These are phyloP conservation scores for Acipenser transmontanus DNA, from an alignment of 2,797 vertebrate genomes.

Conservation along the genomic window DNA sequence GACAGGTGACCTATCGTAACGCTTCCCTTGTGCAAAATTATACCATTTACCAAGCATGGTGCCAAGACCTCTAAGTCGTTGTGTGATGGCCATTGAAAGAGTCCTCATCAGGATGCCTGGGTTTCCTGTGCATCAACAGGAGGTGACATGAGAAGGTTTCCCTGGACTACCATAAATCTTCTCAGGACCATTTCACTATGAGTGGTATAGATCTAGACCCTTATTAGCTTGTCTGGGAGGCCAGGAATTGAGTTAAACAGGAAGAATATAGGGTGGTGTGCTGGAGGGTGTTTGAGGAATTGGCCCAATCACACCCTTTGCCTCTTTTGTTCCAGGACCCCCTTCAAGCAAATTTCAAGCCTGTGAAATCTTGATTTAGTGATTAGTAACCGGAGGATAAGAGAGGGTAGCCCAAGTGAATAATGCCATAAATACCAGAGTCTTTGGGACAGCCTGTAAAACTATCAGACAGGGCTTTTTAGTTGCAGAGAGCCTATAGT, in stretches of 20 bases:
- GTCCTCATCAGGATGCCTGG: no score
- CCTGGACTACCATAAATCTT: slow-evolving; percentile 27
- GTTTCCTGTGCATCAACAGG: slow-evolving; percentile 6
- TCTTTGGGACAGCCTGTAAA: slow-evolving; percentile 52
- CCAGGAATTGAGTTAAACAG: slow-evolving; percentile 34
- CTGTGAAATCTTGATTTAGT: slow-evolving; percentile 30
- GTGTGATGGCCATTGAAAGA: background rate
- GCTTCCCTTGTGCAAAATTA: no score
- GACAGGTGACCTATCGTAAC: no score
- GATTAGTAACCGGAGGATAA: slow-evolving; percentile 23
- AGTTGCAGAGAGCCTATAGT: slow-evolving; percentile 34
- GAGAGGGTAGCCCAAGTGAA: slow-evolving; percentile 37
- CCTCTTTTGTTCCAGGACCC: no score
- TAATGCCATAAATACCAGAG: slow-evolving; percentile 49
- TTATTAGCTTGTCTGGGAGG: slow-evolving; percentile 32
- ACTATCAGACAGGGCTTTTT: slow-evolving; percentile 50
- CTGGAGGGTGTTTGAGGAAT: slow-evolving; percentile 4
- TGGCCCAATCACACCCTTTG: no score
- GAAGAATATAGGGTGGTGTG: slow-evolving; percentile 18
- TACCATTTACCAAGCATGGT: background rate
- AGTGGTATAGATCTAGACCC: slow-evolving; percentile 25
- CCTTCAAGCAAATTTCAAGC: slow-evolving; percentile 35
- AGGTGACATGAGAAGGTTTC: background rate
- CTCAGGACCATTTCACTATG: slow-evolving; percentile 21
- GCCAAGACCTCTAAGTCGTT: background rate